Evolutionary conservation across 2,113 vertebrate species (phyloP).

Genomic region (Neodon shergylaensis): DNA sequence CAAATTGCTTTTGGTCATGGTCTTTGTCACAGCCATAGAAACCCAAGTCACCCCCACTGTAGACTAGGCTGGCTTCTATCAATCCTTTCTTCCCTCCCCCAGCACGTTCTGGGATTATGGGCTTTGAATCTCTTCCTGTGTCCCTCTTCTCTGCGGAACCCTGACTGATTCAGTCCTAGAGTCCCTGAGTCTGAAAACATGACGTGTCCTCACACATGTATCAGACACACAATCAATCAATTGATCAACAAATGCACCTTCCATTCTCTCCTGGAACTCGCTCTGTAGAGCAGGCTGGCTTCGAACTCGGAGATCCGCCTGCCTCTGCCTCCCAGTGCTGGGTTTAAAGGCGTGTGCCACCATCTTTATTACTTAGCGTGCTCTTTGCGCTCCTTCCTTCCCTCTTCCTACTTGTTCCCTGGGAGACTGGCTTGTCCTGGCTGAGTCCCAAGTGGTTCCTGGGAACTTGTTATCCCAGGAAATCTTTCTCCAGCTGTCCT

Average conservation of each 20-base stretch:
- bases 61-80: neutral
- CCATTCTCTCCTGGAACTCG: neutral
- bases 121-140: neutral
- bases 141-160: neutral
- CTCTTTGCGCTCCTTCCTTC: neutral
- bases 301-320: neutral
- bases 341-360: neutral
- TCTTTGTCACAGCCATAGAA: neutral
- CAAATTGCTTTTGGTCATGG: neutral
- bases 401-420: neutral
- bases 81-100: neutral
- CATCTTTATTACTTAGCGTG: neutral
- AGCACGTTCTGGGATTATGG: neutral
- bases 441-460: neutral
- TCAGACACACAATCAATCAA: neutral
- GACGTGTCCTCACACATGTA: too few species aligned
- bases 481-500: neutral
- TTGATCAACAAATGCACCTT: neutral
- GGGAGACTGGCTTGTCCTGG: neutral
- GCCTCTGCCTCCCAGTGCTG: neutral
- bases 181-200: neutral
- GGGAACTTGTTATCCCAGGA: slow-evolving; percentile 31
- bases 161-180: neutral
- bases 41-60: neutral
- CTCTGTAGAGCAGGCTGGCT: neutral